A percentile compares a stretch with the other conserved stretches of the same genome.
phyloP scores from a whole-genome alignment of 1,140 invertebrate species.

The Anthonomus grandis region DNA sequence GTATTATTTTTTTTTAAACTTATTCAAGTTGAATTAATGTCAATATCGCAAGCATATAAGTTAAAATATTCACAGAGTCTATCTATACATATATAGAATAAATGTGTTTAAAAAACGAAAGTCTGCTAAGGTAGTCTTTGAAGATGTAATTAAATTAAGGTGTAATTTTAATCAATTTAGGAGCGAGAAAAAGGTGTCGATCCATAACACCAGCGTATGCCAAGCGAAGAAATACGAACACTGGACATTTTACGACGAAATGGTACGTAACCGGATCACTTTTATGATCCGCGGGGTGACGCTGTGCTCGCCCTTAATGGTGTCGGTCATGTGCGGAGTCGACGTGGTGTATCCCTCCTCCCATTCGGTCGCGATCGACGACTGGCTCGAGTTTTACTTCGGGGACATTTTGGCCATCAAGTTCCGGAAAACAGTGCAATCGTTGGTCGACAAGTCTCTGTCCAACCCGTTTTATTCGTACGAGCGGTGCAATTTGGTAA shows the following conservation, averaged over 20 bases:
- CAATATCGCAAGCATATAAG: no score
- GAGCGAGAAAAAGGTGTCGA: constrained; percentile 30
- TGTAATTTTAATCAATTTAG: no score
- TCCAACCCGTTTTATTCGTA: constrained; percentile 65
- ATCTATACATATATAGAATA: no score
- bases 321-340: constrained; percentile 53
- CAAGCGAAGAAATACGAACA: constrained; percentile 16
- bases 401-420: constrained; percentile 16
- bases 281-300: constrained; percentile 55
- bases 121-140: no score
- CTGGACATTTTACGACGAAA: constrained; percentile 37
- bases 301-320: constrained; percentile 72
- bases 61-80: no score
- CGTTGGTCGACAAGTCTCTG: constrained; percentile 70
- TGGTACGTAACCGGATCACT: constrained; percentile 28
- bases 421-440: constrained; percentile 74
- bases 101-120: no score
- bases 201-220: constrained; percentile 31
- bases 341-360: constrained; percentile 25
- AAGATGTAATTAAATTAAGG: no score
- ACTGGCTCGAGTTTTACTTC: constrained; percentile 36
- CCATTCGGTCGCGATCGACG: constrained; percentile 53
- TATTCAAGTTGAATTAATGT: no score
- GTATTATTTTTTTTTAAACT: no score
- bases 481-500: constrained; percentile 60